Evolutionary conservation across 1,140 invertebrate genomes (phyloP).

Genomic region (Hesperophylax magnus): DNA sequence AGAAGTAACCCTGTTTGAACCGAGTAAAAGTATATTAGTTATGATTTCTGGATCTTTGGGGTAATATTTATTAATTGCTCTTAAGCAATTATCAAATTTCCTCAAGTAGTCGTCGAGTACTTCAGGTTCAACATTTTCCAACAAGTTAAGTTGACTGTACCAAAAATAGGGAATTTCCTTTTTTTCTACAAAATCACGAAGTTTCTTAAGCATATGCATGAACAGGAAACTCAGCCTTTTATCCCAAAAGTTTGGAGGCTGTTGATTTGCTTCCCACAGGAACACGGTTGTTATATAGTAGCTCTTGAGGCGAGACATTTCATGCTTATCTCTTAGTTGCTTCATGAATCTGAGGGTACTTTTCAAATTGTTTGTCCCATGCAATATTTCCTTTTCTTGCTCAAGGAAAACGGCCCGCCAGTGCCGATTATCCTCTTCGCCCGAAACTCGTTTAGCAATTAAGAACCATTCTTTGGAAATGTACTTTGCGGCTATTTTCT

Average conservation of each 20-base stretch:
- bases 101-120: neutral
- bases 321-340: neutral
- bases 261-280: neutral
- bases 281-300: constrained; percentile 17
- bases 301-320: constrained; percentile 2
- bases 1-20: too few species aligned
- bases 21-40: too few species aligned
- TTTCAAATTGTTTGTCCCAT: neutral
- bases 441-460: neutral
- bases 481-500: neutral
- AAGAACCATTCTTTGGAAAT: constrained; percentile 5
- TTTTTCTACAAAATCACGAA: neutral
- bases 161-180: constrained; percentile 3
- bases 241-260: neutral
- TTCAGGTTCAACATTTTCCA: neutral
- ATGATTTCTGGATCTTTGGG: neutral
- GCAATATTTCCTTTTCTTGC: constrained; percentile 14
- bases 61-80: neutral
- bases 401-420: neutral
- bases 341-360: constrained; percentile 14
- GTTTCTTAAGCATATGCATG: constrained; percentile 1
- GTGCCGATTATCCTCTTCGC: neutral
- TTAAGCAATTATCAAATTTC: neutral
- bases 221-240: constrained; percentile 9
- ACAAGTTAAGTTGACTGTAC: neutral